Evolutionary conservation across 2,888 invertebrate genomes (phyloP).

Genomic region (Ecdyonurus torrentis): DNA sequence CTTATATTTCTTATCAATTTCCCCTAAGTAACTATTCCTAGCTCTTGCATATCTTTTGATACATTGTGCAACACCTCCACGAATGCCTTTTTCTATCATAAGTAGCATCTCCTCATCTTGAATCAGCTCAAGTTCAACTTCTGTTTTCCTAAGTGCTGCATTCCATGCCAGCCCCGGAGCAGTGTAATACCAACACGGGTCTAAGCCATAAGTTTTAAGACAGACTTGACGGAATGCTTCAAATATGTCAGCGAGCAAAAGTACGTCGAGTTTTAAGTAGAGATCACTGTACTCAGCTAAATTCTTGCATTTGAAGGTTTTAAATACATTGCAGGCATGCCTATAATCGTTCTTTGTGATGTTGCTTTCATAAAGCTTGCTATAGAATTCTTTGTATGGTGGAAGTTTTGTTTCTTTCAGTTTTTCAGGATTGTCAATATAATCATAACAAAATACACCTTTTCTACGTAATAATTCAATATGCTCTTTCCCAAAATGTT

Average conservation of each 20-base stretch:
- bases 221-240: slow-evolving; percentile 21
- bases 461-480: too few species aligned
- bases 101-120: slow-evolving; percentile 11
- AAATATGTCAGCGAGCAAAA: slow-evolving; percentile 22
- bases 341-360: background rate
- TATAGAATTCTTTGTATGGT: background rate
- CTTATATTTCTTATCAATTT: too few species aligned
- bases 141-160: slow-evolving; percentile 18
- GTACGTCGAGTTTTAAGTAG: slow-evolving; percentile 22
- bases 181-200: slow-evolving; percentile 19
- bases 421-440: background rate
- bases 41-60: slow-evolving; percentile 7
- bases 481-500: too few species aligned
- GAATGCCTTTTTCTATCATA: slow-evolving; percentile 11
- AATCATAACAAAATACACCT: background rate
- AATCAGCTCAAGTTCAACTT: slow-evolving; percentile 16
- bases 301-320: slow-evolving; percentile 18
- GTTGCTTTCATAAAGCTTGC: background rate
- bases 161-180: slow-evolving; percentile 19
- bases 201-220: slow-evolving; percentile 18
- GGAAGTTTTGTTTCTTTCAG: background rate
- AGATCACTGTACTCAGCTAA: slow-evolving; percentile 22
- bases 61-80: slow-evolving; percentile 9
- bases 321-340: background rate
- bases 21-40: too few species aligned